Conservation (phyloP, 2,888 invertebrate genomes). For the Xestia c-nigrum region DNA sequence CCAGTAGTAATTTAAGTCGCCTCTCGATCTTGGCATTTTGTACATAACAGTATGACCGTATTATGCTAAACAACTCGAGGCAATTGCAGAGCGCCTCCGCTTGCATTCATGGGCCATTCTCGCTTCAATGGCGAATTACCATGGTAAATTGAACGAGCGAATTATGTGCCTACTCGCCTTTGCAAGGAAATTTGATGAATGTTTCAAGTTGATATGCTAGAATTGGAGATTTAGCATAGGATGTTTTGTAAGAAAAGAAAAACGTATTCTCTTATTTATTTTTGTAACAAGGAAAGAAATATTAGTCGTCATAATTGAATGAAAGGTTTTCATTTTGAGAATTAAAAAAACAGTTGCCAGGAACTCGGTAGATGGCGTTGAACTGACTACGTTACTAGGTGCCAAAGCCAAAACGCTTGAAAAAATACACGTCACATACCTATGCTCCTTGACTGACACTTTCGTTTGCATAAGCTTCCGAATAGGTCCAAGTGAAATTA, state of each 20-base stretch:
- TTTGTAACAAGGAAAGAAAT: not conserved
- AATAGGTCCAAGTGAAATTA: no score
- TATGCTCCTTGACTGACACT: no score
- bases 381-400: no score
- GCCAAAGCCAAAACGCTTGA: no score
- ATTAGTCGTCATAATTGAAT: not conserved
- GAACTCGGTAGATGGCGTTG: no score
- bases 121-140: slow-evolving; percentile 82
- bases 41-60: slow-evolving; percentile 85
- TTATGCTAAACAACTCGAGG: slow-evolving; percentile 86
- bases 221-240: not conserved
- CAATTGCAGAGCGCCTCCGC: slow-evolving; percentile 80
- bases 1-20: slow-evolving; percentile 57
- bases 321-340: no score
- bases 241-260: not conserved
- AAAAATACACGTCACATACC: no score
- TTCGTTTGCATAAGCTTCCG: no score
- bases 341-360: no score
- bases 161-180: slow-evolving; percentile 61
- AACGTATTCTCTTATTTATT: not conserved
- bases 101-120: slow-evolving; percentile 79
- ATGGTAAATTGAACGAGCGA: slow-evolving; percentile 75
- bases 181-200: slow-evolving; percentile 54
- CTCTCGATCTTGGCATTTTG: slow-evolving; percentile 75
- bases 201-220: slow-evolving; percentile 45